Base-by-base conservation (phyloP, 2,888 invertebrate species). In the Hypselothyrea guttata region DNA sequence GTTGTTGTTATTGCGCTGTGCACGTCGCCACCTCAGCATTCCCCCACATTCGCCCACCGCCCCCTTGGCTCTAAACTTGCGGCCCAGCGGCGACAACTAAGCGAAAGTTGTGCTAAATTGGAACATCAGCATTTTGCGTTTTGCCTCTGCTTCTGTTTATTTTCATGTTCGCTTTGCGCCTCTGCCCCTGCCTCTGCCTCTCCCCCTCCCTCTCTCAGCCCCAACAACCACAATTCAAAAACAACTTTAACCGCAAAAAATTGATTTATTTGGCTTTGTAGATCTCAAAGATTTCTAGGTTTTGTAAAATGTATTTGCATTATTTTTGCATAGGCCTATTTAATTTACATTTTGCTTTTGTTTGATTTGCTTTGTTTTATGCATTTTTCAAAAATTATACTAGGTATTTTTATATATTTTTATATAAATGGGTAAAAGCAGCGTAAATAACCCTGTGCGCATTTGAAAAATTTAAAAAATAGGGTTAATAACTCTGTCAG, bases 61-160 rank as follows among this genome's bases (percentile, higher is more conserved):
- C 35, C 55, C 48, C 58, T 28, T 38, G 51, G 31, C 31, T 16
- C n/a, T 44, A 51, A 7, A 33, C 18, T 51, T 47, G 7, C 12
- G 37, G 55, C 69, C 69, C 76, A 63, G 53, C 73, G 71, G 75
- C 77, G 77, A 81, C 81, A 79, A 76, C 79, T 81, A 81, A 22
- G 81, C 81, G 81, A 82, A 82, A 82, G 81, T 83, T 82, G 83
- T 57, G 81, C 77, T 79, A 79, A 82, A 82, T 83, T 83, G 79
- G 83, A 82, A 79, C 83, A 83, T 82, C 81, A 82, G 83, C 76
- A 47, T 71, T 73, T 73, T 57, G 28, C 44, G 9, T 7, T 40
- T 7, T 44, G 57, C 44, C 56, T 70, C 40, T 71, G 74, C 67
- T 77, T 72, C 71, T 77, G 73, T 82, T 81, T 76, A 69, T 81